Percentiles rank a stretch among this genome's conserved stretches.
phyloP scores from a whole-genome alignment of 2,888 invertebrate genomes.

The Amblyjoppa proteus region DNA sequence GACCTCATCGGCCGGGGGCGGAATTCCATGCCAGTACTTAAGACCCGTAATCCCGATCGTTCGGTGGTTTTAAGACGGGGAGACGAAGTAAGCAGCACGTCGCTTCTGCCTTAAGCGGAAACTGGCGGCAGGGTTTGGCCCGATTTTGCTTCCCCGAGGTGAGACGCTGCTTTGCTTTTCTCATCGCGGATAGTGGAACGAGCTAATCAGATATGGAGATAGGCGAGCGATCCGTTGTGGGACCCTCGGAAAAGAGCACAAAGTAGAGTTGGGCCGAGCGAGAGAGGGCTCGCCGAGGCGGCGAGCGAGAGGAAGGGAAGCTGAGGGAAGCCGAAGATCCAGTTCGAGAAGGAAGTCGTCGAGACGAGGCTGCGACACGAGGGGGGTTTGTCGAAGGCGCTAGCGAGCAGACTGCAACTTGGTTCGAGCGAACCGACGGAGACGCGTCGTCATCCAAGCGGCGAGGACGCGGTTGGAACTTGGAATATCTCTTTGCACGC shows the following conservation, averaged over 20 bases:
- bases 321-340: constrained; percentile 28
- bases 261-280: constrained; percentile 32
- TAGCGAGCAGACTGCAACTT: constrained; percentile 26
- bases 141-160: constrained; percentile 26
- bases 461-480: constrained; percentile 25
- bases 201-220: constrained; percentile 18
- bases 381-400: constrained; percentile 29
- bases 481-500: constrained; percentile 66
- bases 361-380: constrained; percentile 28
- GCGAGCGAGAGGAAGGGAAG: not conserved
- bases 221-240: constrained; percentile 43
- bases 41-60: constrained; percentile 75
- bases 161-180: constrained; percentile 22
- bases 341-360: constrained; percentile 41
- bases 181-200: constrained; percentile 11
- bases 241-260: constrained; percentile 34
- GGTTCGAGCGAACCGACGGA: constrained; percentile 38
- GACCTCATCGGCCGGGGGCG: constrained; percentile 70
- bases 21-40: constrained; percentile 75
- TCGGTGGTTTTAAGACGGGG: constrained; percentile 70
- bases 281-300: not conserved
- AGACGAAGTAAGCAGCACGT: constrained; percentile 47
- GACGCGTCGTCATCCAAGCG: constrained; percentile 1
- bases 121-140: constrained; percentile 35
- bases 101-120: constrained; percentile 23